Base-by-base conservation (phyloP, 2,888 invertebrate genomes). In the Myopa testacea region DNA sequence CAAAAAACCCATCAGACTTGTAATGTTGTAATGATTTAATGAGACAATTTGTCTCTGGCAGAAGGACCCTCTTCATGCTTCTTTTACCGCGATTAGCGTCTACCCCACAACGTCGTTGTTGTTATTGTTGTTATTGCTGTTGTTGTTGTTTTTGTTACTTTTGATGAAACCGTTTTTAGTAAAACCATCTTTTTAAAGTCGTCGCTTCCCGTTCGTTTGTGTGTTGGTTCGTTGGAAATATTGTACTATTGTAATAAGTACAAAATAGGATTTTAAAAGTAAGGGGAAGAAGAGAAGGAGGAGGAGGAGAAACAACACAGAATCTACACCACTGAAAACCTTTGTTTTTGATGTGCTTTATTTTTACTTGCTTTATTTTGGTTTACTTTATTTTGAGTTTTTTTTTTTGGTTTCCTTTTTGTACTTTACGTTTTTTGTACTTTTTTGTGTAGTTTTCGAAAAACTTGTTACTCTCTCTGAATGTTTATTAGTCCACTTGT, bases 31-130 rank as follows among this genome's bases (percentile, higher is more conserved):
- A 80, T 81, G 81, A 81, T 82, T 79, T 80, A 82, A 81, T 80
- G 81, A 80, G 79, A 80, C 80, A 80, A 82, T 82, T 81, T 82
- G 79, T 82, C 82, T 78, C 75, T 73, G 72, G 77, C 79, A 79
- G 76, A 73, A 72, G 6, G 70, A 26, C 55, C 55, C 16, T 40
- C 52, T 38, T 26, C 26, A 65, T 60, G 74, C 52, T 69, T 0
- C 50, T 68, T 76, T 10, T 55, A 73, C 37, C 37, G 58, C 77
- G 63, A 70, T 55, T 52, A 58, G 75, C 38, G 40, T 71, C 19
- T 71, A 45, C 52, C 75, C 45, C 16, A 45, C 52, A 38, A 63
- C 72, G 67, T 62, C 63, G 63, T 52, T 63, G 72, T 71, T 8
- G 16, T 55, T n/a, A 12, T 55, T 55, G 55, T 77, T 37, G 14